Conservation (phyloP, 1,140 invertebrate species). For the Pseudachorutes palmiensis region DNA sequence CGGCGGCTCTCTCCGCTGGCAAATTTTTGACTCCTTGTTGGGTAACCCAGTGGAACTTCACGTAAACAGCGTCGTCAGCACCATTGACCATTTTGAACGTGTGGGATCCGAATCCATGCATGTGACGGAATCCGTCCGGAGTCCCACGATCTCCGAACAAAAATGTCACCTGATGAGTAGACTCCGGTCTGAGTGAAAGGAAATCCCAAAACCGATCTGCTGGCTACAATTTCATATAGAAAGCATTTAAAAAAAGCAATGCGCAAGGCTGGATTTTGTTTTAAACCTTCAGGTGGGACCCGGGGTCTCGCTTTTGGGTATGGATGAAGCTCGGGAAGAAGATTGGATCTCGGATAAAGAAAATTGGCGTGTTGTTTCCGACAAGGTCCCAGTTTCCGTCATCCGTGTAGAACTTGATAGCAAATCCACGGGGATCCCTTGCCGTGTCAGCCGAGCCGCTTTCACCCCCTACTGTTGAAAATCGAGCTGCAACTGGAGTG, state of each 20-base stretch:
- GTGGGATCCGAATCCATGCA: conserved; percentile 64
- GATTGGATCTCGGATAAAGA: conserved; percentile 61
- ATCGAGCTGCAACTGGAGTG: conserved; percentile 50
- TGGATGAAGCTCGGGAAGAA: conserved; percentile 57
- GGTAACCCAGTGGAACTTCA: conserved; percentile 58
- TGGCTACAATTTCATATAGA: conserved; percentile 35
- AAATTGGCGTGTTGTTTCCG: conserved; percentile 66
- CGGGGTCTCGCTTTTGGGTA: conserved; percentile 62
- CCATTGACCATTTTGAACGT: conserved; percentile 62
- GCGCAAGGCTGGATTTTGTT: not conserved
- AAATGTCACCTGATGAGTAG: conserved; percentile 64
- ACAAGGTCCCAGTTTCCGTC: conserved; percentile 69
- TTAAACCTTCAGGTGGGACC: conserved; percentile 55
- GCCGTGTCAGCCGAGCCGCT: conserved; percentile 79
- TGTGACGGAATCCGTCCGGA: conserved; percentile 51
- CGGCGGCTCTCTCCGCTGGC: conserved; percentile 49
- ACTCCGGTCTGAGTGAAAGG: conserved; percentile 49
- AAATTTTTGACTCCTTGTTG: conserved; percentile 63
- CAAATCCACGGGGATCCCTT: conserved; percentile 71
- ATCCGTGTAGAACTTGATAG: conserved; percentile 68
- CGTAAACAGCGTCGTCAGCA: conserved; percentile 50
- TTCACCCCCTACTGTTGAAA: conserved; percentile 83
- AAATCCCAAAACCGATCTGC: conserved; percentile 54
- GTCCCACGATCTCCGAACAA: conserved; percentile 52
- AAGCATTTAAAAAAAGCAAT: not conserved